Evolutionary conservation across 1,140 invertebrate species (phyloP), one percentile per base, ranked within the genome.

Genomic region (Sycophaga agraensis): DNA sequence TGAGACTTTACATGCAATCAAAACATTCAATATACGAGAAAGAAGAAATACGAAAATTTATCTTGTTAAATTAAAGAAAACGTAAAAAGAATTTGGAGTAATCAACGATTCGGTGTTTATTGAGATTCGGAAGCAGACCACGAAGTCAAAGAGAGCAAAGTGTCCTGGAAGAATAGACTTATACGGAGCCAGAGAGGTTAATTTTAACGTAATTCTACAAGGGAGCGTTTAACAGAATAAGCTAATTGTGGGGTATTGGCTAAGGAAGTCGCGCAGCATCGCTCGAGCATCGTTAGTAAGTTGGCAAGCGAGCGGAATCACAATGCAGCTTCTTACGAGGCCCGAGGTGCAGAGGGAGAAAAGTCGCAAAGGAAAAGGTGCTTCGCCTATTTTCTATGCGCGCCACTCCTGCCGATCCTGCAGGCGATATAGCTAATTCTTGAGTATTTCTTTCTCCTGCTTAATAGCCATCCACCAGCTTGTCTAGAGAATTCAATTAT

Each of bases 191-290:
- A 11, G 22, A n/a, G 43, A 40, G 53, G 75, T 78, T 79, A 77
- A 78, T 77, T 81, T 73, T 78, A 80, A 81, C 74, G 78, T 80
- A 79, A 70, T 63, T 62, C 64, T 71, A 67, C 69, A 70, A 73
- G 71, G 65, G 73, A 64, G 71, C 70, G 70, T 73, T 79, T 81
- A 81, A 81, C 72, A 78, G 78, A 76, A 81, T 81, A 81, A 81
- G 79, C 75, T 81, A 81, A 81, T 81, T 81, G 78, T 77, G 74
- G 73, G 70, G 67, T 81, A 81, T 81, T 81, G 79, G 79, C 74
- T 79, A 77, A 79, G 77, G 77, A 54, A 59, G 75, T 77, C 76
- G 71, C 35, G 64, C 62, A 71, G 70, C 75, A 66, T 71, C 9
- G 67, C 56, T 60, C 64, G 70, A 72, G 78, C 73, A 77, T 81